Percentiles rank a stretch among this genome's conserved stretches.
phyloP scores from a whole-genome alignment of 2,888 invertebrate genomes.

The Sesamia inferens region DNA sequence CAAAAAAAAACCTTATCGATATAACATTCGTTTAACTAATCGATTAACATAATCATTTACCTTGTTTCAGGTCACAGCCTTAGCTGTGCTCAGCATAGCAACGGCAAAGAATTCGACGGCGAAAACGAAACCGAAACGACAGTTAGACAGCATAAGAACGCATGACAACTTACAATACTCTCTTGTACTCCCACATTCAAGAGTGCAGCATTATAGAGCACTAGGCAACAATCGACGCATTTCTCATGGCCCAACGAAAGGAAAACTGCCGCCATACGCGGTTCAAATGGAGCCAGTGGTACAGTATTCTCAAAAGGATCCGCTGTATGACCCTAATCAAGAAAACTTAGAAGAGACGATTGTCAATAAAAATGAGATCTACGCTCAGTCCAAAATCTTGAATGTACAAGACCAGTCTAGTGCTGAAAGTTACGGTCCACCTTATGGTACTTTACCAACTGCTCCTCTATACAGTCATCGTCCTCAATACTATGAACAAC shows the following conservation, averaged over 20 bases:
- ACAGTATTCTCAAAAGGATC: conserved; percentile 95
- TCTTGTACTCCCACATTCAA: conserved; percentile 90
- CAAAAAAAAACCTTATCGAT: conserved; percentile 47
- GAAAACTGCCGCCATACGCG: conserved; percentile 92
- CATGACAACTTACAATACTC: conserved; percentile 91
- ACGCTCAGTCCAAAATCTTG: conserved; percentile 86
- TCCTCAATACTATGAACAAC: conserved; percentile 92
- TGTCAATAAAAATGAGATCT: conserved; percentile 85
- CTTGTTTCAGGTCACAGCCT: conserved; percentile 90
- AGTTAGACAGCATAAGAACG: conserved; percentile 88
- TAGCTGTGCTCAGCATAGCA: conserved; percentile 88
- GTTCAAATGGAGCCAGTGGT: conserved; percentile 95
- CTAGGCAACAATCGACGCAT: conserved; percentile 89
- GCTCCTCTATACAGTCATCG: conserved; percentile 87
- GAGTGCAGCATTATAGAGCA: conserved; percentile 88
- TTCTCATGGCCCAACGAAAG: conserved; percentile 86
- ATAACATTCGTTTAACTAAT: conserved; percentile 12
- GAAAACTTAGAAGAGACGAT: conserved; percentile 86
- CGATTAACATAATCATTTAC: conserved; percentile 55
- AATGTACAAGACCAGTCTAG: conserved; percentile 83
- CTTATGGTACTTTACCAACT: conserved; percentile 83
- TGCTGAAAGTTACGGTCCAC: conserved; percentile 85
- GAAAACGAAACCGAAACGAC: conserved; percentile 89
- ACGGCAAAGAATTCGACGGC: conserved; percentile 86
- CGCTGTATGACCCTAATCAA: conserved; percentile 91